Conservation (phyloP, 2,888 invertebrate genomes). For the Epinotia nisella region DNA sequence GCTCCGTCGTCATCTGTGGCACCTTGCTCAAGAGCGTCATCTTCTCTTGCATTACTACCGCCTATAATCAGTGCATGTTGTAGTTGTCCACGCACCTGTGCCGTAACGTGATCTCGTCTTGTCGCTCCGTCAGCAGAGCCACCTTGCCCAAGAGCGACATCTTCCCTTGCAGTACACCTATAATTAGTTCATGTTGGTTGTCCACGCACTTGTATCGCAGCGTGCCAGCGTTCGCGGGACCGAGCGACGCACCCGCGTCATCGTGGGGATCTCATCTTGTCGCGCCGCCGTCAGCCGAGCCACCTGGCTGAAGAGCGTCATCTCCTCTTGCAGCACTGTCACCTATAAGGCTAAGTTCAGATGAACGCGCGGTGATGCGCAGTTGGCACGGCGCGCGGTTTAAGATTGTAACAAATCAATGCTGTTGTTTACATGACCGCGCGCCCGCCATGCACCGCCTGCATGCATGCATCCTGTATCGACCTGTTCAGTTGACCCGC, state of each 20-base stretch:
- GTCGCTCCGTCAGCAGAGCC: constrained; percentile 86
- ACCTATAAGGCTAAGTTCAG: too few relatives aligned
- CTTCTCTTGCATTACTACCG: constrained; percentile 91
- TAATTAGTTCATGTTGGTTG: constrained; percentile 21
- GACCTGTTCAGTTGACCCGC: too few relatives aligned
- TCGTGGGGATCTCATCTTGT: constrained; percentile 81
- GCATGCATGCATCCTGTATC: too few relatives aligned
- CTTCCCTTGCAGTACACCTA: constrained; percentile 92
- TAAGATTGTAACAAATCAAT: too few relatives aligned
- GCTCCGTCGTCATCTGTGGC: constrained; percentile 86
- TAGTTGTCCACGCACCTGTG: too few relatives aligned
- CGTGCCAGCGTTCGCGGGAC: constrained; percentile 85
- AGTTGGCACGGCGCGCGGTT: too few relatives aligned
- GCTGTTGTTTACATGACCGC: too few relatives aligned
- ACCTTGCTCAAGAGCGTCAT: constrained; percentile 90
- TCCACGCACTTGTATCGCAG: constrained; percentile 41
- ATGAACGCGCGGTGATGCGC: too few relatives aligned
- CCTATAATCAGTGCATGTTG: constrained; percentile 66
- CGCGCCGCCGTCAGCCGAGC: not conserved
- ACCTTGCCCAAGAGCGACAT: constrained; percentile 90
- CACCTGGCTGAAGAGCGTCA: not conserved
- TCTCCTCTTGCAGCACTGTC: not conserved
- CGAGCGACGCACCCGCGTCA: constrained; percentile 85
- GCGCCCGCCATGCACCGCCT: too few relatives aligned
- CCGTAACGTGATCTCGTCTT: constrained; percentile 57